These are phyloP conservation scores for Ridgeia piscesae DNA, from an alignment of 1,140 invertebrate genomes.

Conservation along the genomic window DNA sequence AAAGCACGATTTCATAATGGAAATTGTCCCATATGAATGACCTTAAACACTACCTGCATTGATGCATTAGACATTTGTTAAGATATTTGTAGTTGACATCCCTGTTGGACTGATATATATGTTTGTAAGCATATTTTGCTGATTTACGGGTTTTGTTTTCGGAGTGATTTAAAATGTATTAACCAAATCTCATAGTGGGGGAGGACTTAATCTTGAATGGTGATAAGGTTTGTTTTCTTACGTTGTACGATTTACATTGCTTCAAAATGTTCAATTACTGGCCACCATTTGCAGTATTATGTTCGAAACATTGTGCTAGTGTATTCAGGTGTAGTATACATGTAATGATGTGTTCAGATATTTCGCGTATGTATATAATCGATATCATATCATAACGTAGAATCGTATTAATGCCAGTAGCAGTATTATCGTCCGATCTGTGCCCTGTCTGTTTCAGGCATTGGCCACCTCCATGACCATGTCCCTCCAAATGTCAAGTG, in stretches of 20 bases:
- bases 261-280: no score
- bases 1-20: neutral
- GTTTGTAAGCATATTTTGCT: neutral
- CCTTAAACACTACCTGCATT: neutral
- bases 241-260: no score
- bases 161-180: no score
- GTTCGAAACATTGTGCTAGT: neutral
- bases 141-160: neutral
- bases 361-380: neutral
- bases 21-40: neutral
- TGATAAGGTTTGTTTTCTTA: no score
- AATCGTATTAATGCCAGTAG: neutral
- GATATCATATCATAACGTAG: neutral
- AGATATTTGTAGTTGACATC: neutral
- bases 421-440: neutral
- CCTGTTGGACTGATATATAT: neutral
- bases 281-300: neutral
- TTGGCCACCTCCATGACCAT: no score
- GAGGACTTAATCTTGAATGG: no score
- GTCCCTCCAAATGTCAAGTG: no score
- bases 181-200: no score
- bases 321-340: neutral
- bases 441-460: no score
- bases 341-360: neutral
- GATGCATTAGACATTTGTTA: neutral